phyloP scores from a whole-genome alignment of 2,113 vertebrate genomes.

The Corythaixoides concolor region DNA sequence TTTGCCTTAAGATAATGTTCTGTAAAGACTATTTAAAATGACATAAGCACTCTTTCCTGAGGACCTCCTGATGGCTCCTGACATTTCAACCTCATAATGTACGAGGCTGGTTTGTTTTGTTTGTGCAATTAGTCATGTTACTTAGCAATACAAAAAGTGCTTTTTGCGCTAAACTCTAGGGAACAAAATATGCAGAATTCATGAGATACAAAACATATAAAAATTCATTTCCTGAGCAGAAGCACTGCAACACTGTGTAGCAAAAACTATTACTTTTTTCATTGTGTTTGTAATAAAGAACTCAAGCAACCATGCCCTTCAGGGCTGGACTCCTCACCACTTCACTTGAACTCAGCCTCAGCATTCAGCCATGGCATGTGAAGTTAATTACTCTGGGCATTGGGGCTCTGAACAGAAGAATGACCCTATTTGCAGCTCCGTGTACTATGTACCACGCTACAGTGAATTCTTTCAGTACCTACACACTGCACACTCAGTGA shows the following conservation, averaged over 20 bases:
- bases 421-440: conserved; percentile 62
- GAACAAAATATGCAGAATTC: conserved; percentile 71
- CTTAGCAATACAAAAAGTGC: conserved; percentile 59
- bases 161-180: conserved; percentile 57
- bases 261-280: conserved; percentile 61
- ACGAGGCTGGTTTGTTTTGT: conserved; percentile 42
- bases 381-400: conserved; percentile 76
- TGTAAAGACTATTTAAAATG: conserved; percentile 49
- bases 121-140: conserved; percentile 46
- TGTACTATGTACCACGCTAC: conserved; percentile 49
- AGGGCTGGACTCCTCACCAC: conserved; percentile 61
- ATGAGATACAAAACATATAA: conserved; percentile 67
- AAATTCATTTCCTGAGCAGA: conserved; percentile 70
- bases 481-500: background rate
- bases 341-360: conserved; percentile 53
- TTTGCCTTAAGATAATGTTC: background rate
- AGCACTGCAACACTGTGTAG: conserved; percentile 7
- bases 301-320: conserved; percentile 59
- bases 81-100: conserved; percentile 16
- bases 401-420: conserved; percentile 62
- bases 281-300: conserved; percentile 64
- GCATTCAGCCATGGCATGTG: conserved; percentile 47
- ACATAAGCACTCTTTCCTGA: conserved; percentile 12
- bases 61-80: conserved; percentile 38
- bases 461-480: conserved; percentile 58